These are phyloP conservation scores for Chymomyza fuscimana DNA, from an alignment of 2,888 invertebrate genomes.

Conservation along the genomic window DNA sequence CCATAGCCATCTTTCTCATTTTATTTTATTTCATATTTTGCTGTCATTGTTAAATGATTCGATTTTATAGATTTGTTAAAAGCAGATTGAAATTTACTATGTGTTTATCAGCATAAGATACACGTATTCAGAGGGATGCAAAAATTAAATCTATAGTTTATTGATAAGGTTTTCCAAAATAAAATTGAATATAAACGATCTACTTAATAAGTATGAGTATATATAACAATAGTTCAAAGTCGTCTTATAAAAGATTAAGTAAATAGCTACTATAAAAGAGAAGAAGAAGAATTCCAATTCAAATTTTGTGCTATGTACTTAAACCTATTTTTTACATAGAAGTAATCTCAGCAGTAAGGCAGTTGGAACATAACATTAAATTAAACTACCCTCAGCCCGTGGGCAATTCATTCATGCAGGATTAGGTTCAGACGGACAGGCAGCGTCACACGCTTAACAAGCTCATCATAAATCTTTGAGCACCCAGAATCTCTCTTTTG, in stretches of 20 bases:
- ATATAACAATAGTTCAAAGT: not conserved
- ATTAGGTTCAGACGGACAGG: slow-evolving; percentile 45
- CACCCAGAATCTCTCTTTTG: slow-evolving; percentile 50
- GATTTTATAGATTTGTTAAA: slow-evolving; percentile 58
- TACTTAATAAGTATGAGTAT: not conserved
- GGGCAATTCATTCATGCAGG: slow-evolving; percentile 68
- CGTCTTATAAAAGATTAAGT: not conserved
- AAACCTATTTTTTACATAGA: not conserved
- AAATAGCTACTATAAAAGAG: too few relatives aligned
- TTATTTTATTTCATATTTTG: slow-evolving; percentile 67
- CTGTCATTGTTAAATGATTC: slow-evolving; percentile 72
- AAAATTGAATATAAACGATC: not conserved
- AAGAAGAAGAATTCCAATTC: too few relatives aligned
- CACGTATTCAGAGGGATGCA: too few relatives aligned
- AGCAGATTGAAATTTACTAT: slow-evolving; percentile 51
- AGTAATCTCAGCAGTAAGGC: not conserved
- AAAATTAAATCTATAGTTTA: not conserved
- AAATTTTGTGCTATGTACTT: not conserved
- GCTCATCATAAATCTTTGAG: slow-evolving; percentile 59
- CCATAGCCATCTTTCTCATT: slow-evolving; percentile 41
- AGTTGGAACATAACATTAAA: not conserved
- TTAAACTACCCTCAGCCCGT: slow-evolving; percentile 26
- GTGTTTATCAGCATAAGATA: slow-evolving; percentile 30
- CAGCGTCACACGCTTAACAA: slow-evolving; percentile 41
- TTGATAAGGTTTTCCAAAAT: not conserved